phyloP scores from a whole-genome alignment of 2,888 invertebrate species.

The Epirrhoe alternata region DNA sequence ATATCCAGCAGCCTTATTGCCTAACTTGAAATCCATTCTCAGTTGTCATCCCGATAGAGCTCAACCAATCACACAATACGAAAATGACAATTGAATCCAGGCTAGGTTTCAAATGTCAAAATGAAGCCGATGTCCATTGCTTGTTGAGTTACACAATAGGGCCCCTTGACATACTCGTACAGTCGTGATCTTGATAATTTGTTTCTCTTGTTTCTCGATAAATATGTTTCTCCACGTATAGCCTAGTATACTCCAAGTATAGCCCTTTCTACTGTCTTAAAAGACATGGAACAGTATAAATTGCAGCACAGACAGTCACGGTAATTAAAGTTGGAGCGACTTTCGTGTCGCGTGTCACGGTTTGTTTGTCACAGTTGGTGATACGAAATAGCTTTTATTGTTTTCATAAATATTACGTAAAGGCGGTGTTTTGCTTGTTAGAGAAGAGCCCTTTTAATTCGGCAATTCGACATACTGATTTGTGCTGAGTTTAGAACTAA shows the following conservation, averaged over 20 bases:
- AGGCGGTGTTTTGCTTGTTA: not conserved
- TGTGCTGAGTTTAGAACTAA: not conserved
- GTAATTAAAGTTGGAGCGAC: conserved; percentile 29
- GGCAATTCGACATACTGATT: conserved; percentile 4
- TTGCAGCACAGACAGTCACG: conserved; percentile 30
- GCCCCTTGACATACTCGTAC: not conserved
- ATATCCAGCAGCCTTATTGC: too few species aligned
- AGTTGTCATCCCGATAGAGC: too few species aligned
- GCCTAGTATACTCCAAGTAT: too few species aligned
- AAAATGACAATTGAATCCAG: too few species aligned
- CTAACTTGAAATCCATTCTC: too few species aligned
- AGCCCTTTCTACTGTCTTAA: not conserved
- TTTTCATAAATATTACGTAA: conserved; percentile 15
- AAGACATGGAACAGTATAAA: conserved; percentile 20
- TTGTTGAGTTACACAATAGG: too few species aligned
- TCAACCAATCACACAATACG: too few species aligned
- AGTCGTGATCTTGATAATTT: not conserved
- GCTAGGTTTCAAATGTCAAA: too few species aligned
- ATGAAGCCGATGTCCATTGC: too few species aligned
- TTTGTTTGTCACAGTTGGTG: conserved; percentile 24
- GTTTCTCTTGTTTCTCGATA: too few species aligned
- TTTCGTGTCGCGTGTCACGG: conserved; percentile 29
- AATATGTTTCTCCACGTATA: too few species aligned
- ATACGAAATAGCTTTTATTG: conserved; percentile 17
- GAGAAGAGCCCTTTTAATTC: not conserved